Base-by-base conservation (phyloP, 2,888 invertebrate species). In the Plebejus melissa region DNA sequence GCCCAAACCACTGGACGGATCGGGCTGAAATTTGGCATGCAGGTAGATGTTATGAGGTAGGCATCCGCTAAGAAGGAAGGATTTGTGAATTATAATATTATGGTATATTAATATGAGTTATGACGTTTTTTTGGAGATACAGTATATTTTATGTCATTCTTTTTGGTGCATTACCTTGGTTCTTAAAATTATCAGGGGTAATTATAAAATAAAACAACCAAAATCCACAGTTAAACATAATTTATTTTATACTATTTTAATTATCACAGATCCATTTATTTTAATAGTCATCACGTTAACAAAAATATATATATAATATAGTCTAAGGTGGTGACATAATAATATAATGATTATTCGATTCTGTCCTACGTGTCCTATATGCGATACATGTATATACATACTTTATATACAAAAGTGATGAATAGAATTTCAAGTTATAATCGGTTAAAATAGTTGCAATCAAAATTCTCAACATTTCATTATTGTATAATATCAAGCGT, bases 201-300 rank as follows among this genome's bases (percentile, higher is more conserved):
- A n/a, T n/a, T n/a, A 4, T 13, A 71, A 69, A 79, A 77, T 75
- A 77, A 79, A 80, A 80, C 76, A 77, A 77, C 28, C 11, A 46
- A 75, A 78, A 77, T 84, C 80, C 93, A 93, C 93, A 93, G 88
- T 93, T 93, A 93, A 93, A 92, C 93, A 93, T 93, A 93, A 92
- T 92, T 93, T 93, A 93, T 91, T 92, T 91, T 87, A 91, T 91
- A 91, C 90, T 93, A 92, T 90, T 90, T 88, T 91, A 92, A 92
- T 89, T 93, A 93, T 93, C 93, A 93, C 93, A 93, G 93, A 93
- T 93, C 84, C 91, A 89, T 92, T 93, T 91, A 92, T 91, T 90
- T 92, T 91, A 90, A 91, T 91, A 91, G 88, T 92, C 90, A 91
- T 92, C 91, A 90, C 91, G 83, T 90, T 92, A 93, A 92, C 92